Evolutionary conservation across 2,113 vertebrate species (phyloP).

Genomic region (Cacatua alba): DNA sequence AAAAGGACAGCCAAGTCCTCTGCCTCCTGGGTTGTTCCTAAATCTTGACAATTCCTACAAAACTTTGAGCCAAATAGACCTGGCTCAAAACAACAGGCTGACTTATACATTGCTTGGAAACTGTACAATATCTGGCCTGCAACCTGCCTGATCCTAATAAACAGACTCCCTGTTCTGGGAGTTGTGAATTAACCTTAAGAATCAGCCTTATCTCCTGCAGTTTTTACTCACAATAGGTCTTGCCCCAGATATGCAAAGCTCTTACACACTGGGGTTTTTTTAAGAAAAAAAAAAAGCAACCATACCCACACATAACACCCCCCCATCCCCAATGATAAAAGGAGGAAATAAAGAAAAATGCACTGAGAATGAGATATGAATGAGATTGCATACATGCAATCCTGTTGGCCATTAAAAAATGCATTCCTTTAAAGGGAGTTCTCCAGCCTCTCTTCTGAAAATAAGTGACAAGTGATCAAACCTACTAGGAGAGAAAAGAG

Average conservation of each 20-base stretch:
- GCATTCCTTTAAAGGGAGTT: neutral
- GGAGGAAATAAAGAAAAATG: neutral
- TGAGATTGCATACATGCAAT: neutral
- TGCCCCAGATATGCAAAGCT: neutral
- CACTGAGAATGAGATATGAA: neutral
- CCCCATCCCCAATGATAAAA: neutral
- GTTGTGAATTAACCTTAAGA: neutral
- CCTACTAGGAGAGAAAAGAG: neutral
- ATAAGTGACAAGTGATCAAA: neutral
- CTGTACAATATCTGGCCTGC: neutral
- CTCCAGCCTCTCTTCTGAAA: neutral
- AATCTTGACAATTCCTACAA: neutral
- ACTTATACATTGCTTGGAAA: neutral
- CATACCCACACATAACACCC: neutral
- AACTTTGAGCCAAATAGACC: neutral
- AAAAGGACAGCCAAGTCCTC: neutral
- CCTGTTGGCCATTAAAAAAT: neutral
- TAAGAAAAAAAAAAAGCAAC: neutral
- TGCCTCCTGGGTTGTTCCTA: neutral
- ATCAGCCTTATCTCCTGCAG: neutral
- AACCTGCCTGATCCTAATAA: neutral
- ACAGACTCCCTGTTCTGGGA: neutral
- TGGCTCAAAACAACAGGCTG: neutral
- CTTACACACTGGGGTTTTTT: neutral
- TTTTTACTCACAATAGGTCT: neutral